These are phyloP conservation scores for Ctenopoma multispine DNA, from an alignment of 2,797 vertebrate species.

Conservation along the genomic window DNA sequence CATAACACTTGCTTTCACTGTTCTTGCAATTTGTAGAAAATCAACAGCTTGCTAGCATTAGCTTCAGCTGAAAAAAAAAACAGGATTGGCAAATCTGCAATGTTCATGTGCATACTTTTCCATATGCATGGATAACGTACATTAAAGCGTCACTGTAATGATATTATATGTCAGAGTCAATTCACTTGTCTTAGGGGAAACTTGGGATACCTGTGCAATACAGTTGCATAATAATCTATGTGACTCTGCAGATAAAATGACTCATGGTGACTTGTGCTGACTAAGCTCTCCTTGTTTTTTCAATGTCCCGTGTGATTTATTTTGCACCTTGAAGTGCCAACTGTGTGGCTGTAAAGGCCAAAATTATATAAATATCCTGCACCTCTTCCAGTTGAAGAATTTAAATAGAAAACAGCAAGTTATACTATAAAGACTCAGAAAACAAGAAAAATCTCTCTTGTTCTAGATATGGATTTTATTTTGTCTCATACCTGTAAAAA, in stretches of 20 bases:
- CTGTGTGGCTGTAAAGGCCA: no score
- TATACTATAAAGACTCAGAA: conserved; percentile 30
- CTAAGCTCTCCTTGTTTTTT: no score
- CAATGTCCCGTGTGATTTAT: no score
- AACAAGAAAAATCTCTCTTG: conserved; percentile 55
- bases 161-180: conserved; percentile 1
- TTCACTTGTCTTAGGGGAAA: background rate
- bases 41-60: no score
- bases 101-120: background rate
- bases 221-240: background rate
- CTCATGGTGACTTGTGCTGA: no score
- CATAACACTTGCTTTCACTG: background rate
- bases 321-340: no score
- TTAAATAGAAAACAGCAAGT: background rate
- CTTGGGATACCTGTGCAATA: background rate
- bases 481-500: conserved; percentile 96
- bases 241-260: background rate
- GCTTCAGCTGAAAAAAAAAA: no score
- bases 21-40: no score
- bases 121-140: background rate
- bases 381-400: background rate
- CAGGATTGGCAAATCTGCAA: background rate
- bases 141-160: background rate
- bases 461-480: conserved; percentile 66
- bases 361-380: background rate